Conservation (phyloP, 1,140 invertebrate genomes). For the Lordiphosa mommai region DNA sequence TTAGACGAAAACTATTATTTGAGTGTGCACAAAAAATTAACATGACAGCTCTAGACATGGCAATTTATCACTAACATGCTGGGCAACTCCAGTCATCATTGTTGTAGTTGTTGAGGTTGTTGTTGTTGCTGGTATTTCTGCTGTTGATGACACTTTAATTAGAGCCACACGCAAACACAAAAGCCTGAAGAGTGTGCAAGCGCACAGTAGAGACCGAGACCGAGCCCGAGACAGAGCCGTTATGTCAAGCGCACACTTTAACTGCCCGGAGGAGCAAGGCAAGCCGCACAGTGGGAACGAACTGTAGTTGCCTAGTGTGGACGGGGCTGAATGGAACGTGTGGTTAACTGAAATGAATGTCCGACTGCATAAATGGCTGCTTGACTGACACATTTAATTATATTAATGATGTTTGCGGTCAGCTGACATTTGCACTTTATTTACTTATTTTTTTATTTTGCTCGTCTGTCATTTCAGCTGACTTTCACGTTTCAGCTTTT, state of each 20-base stretch:
- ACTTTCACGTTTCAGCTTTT: slow-evolving; percentile 33
- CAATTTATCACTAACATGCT: slow-evolving; percentile 73
- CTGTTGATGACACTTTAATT: slow-evolving; percentile 76
- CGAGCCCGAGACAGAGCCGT: slow-evolving; percentile 39
- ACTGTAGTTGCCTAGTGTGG: slow-evolving; percentile 20
- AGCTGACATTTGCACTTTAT: slow-evolving; percentile 79
- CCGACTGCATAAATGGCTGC: slow-evolving; percentile 72
- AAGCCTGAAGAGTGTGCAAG: slow-evolving; percentile 16
- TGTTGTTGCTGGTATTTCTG: slow-evolving; percentile 33
- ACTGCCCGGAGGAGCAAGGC: slow-evolving; percentile 47
- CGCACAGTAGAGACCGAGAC: background rate
- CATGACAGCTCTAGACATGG: slow-evolving; percentile 74
- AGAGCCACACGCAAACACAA: slow-evolving; percentile 75
- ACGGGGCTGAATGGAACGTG: slow-evolving; percentile 33
- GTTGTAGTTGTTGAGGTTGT: slow-evolving; percentile 18
- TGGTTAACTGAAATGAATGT: slow-evolving; percentile 71
- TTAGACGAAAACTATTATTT: slow-evolving; percentile 70
- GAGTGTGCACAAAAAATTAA: slow-evolving; percentile 71
- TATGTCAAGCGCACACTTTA: slow-evolving; percentile 67
- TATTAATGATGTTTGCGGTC: slow-evolving; percentile 79
- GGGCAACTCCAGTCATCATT: slow-evolving; percentile 28
- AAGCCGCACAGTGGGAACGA: background rate
- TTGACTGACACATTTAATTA: slow-evolving; percentile 79
- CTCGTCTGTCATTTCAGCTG: slow-evolving; percentile 51
- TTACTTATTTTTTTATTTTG: slow-evolving; percentile 26